Conservation (phyloP, 2,113 vertebrate species). For the Engystomops pustulosus region DNA sequence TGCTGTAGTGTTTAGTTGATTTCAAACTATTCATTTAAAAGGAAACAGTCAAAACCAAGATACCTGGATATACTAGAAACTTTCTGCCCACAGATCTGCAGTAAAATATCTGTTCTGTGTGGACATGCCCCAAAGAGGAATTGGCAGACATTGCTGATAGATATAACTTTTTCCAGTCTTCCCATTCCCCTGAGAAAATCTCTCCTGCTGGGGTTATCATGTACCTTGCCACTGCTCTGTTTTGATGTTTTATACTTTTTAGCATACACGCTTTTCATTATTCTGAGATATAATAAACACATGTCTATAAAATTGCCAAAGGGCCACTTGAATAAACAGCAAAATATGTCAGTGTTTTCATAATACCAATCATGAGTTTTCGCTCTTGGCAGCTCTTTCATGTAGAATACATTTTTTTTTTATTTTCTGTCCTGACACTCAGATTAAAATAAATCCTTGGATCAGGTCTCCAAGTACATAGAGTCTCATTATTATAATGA, state of each 20-base stretch:
- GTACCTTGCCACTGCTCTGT: not conserved
- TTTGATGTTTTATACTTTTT: not conserved
- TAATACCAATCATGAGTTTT: slow-evolving; percentile 10
- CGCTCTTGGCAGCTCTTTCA: slow-evolving; percentile 22
- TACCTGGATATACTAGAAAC: no score
- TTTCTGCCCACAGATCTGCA: no score
- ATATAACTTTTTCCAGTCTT: no score
- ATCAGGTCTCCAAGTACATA: not conserved
- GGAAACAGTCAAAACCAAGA: no score
- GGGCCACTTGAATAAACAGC: slow-evolving; percentile 24
- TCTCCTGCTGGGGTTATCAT: not conserved
- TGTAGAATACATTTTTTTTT: not conserved
- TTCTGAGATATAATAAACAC: not conserved
- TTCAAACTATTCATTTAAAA: no score
- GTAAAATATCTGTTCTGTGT: no score
- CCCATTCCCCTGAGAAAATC: not conserved
- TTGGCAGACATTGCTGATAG: no score
- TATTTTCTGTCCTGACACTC: not conserved
- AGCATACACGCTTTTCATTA: not conserved
- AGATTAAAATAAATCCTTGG: not conserved
- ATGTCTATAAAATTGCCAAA: slow-evolving; percentile 13
- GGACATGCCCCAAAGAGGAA: no score
- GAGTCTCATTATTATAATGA: not conserved
- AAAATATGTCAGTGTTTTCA: slow-evolving; percentile 29
- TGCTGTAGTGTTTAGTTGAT: no score